Percentiles rank a stretch among this genome's conserved stretches.
Evolutionary conservation across 64 coral and sea anemone species (phyloP).

Genomic region (Montipora sp.): DNA sequence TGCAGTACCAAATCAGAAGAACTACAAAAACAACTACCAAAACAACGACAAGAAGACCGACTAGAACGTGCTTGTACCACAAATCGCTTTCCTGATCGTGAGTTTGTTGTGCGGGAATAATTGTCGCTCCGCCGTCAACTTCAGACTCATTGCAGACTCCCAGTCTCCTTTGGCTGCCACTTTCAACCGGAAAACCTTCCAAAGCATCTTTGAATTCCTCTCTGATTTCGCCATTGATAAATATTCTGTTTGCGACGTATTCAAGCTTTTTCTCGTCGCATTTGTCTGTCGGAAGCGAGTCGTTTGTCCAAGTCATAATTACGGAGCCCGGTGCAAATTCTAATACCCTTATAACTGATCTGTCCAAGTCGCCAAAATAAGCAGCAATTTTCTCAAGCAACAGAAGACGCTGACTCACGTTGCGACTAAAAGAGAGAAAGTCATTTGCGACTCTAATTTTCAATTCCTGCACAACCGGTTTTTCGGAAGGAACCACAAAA

Average conservation of each 20-base stretch:
- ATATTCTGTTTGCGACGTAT: conserved; percentile 57
- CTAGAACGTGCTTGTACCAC: conserved; percentile 90
- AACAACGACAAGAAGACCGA: conserved; percentile 58
- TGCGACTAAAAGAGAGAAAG: conserved; percentile 57
- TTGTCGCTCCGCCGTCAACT: conserved; percentile 20
- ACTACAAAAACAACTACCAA: conserved; percentile 59
- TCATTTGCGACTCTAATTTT: conserved; percentile 67
- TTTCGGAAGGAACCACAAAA: conserved; percentile 51
- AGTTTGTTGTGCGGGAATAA: not conserved
- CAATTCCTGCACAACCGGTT: conserved; percentile 68
- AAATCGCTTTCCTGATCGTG: conserved; percentile 35
- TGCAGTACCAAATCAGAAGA: conserved; percentile 50
- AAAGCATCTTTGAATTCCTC: conserved; percentile 65
- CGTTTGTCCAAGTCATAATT: conserved; percentile 83
- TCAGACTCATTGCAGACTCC: conserved; percentile 71
- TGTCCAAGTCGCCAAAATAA: conserved; percentile 68
- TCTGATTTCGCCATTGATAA: conserved; percentile 39
- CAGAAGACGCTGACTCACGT: conserved; percentile 66
- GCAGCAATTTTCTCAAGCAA: conserved; percentile 52
- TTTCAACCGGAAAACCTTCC: conserved; percentile 59
- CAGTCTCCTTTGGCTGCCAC: conserved; percentile 34
- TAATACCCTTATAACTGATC: conserved; percentile 57
- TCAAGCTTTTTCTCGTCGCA: conserved; percentile 70
- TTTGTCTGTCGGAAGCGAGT: conserved; percentile 71
- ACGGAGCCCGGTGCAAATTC: conserved; percentile 65